These are phyloP conservation scores for Oncorhynchus kisutch DNA, from an alignment of 2,113 vertebrate genomes.

Conservation along the genomic window DNA sequence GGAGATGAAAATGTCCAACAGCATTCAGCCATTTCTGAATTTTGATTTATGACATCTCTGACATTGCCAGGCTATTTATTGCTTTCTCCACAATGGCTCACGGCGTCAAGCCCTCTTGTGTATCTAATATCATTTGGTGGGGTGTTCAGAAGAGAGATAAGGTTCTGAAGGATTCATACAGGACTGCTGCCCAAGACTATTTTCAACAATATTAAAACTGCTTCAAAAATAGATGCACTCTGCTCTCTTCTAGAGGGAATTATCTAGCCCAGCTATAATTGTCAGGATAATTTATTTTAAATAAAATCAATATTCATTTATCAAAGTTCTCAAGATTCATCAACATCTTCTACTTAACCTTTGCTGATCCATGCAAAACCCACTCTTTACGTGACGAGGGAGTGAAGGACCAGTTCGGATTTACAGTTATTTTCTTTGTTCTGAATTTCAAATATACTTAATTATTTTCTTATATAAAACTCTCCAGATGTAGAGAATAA, in stretches of 20 bases:
- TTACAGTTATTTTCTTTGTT: conserved; percentile 23
- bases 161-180: conserved; percentile 26
- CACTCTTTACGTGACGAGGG: conserved; percentile 18
- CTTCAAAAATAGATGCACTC: conserved; percentile 52
- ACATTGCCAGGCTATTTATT: conserved; percentile 56
- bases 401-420: conserved; percentile 32
- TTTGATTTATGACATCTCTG: conserved; percentile 54
- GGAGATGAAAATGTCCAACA: conserved; percentile 44
- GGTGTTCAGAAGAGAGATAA: conserved; percentile 28
- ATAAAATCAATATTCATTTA: conserved; percentile 58
- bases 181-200: conserved; percentile 20
- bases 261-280: conserved; percentile 59
- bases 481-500: conserved; percentile 27
- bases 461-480: conserved; percentile 15
- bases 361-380: conserved; percentile 36
- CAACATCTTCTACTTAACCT: conserved; percentile 46
- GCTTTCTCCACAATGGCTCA: conserved; percentile 33
- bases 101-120: conserved; percentile 36
- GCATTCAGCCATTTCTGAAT: conserved; percentile 43
- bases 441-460: conserved; percentile 8
- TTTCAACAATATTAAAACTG: conserved; percentile 46
- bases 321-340: conserved; percentile 44
- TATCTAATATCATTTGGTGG: conserved; percentile 56
- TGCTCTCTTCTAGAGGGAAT: conserved; percentile 53
- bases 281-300: conserved; percentile 46